Evolutionary conservation across 2,797 vertebrate genomes (phyloP).

Genomic region (Crenuchus spilurus): DNA sequence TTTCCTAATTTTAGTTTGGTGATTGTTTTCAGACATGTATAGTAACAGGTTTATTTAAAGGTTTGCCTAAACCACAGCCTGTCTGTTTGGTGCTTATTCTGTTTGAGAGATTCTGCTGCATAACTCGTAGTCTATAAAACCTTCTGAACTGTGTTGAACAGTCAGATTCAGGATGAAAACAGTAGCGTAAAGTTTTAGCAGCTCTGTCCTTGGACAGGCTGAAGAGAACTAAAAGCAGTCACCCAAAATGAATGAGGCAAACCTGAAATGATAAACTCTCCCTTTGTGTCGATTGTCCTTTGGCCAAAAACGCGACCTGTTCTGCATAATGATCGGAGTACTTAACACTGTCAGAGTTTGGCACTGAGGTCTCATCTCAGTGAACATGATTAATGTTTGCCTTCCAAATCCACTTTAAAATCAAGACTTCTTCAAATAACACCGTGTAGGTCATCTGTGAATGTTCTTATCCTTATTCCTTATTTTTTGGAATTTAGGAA

Average conservation of each 20-base stretch:
- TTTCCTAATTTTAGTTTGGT: too few relatives aligned
- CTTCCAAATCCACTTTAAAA: slow-evolving; percentile 61
- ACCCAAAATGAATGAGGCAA: neutral
- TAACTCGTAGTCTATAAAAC: too few relatives aligned
- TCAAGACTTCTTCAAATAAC: slow-evolving; percentile 50
- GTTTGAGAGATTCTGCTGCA: too few relatives aligned
- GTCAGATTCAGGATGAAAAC: too few relatives aligned
- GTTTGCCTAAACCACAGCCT: too few relatives aligned
- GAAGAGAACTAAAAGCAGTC: neutral
- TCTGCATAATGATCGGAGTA: slow-evolving; percentile 14
- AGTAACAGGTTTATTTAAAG: too few relatives aligned
- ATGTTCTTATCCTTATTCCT: neutral
- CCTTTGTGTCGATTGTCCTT: neutral
- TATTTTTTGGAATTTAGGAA: neutral
- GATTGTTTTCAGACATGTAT: too few relatives aligned
- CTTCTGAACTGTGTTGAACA: too few relatives aligned
- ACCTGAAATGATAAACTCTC: neutral
- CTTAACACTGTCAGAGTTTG: slow-evolving; percentile 36
- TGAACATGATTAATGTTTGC: slow-evolving; percentile 63
- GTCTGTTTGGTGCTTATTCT: too few relatives aligned
- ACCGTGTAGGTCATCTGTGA: slow-evolving; percentile 23
- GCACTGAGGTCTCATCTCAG: slow-evolving; percentile 44
- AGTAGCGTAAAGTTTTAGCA: neutral
- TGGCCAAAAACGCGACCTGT: slow-evolving; percentile 9
- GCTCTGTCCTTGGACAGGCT: neutral